Conservation (phyloP, 1,140 invertebrate species). For the Drosophila aff. region DNA sequence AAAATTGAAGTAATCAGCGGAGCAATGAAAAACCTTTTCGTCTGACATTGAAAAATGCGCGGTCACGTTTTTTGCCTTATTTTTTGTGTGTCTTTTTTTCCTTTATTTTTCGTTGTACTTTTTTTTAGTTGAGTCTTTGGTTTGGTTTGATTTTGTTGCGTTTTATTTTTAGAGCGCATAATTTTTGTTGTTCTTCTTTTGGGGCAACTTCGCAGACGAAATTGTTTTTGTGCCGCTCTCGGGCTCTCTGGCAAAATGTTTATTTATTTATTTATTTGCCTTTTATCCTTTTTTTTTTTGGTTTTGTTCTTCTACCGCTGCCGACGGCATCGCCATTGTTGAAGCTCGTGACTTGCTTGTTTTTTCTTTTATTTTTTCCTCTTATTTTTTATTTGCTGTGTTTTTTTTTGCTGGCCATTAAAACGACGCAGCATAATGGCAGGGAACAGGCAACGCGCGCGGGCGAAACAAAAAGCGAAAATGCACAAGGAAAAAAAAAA, state of each 20-base stretch:
- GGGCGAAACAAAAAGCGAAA: conserved; percentile 55
- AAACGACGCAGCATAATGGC: conserved; percentile 83
- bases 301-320: conserved; percentile 12
- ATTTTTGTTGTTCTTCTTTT: conserved; percentile 58
- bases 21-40: conserved; percentile 69
- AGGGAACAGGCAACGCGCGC: conserved; percentile 53
- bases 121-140: conserved; percentile 29
- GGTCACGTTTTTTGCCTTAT: conserved; percentile 80
- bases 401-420: conserved; percentile 62
- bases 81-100: conserved; percentile 1
- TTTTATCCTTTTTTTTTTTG: conserved; percentile 65
- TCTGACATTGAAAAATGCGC: conserved; percentile 85
- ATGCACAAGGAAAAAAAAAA: conserved; percentile 32
- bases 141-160: conserved; percentile 48
- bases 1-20: conserved; percentile 56
- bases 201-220: conserved; percentile 68
- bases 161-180: conserved; percentile 54
- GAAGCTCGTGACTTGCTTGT: conserved; percentile 71
- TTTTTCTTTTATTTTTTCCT: conserved; percentile 39
- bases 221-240: conserved; percentile 51
- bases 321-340: conserved; percentile 67
- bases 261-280: conserved; percentile 81
- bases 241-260: conserved; percentile 65
- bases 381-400: conserved; percentile 21
- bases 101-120: conserved; percentile 23